Percentiles rank a stretch among this genome's conserved stretches.
Evolutionary conservation across 2,113 vertebrate genomes (phyloP).

Genomic region (Pterocles gutturalis): DNA sequence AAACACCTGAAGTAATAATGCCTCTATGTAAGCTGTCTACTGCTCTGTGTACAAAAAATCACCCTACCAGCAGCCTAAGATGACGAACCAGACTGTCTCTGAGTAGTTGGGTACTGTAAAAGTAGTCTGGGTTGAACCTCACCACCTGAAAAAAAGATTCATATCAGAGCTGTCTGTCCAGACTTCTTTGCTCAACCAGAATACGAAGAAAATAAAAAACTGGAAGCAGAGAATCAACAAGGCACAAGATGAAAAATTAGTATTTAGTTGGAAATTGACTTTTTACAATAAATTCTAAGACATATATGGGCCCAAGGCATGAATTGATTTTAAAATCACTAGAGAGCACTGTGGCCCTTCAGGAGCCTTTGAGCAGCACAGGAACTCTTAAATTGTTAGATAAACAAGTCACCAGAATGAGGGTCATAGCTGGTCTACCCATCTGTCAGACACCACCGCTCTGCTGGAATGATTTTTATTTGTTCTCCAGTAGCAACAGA

Average conservation of each 20-base stretch:
- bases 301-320: background rate
- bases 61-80: background rate
- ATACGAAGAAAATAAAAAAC: background rate
- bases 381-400: background rate
- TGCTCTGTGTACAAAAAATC: background rate
- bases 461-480: background rate
- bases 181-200: background rate
- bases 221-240: background rate
- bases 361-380: background rate
- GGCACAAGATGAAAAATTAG: background rate
- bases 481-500: background rate
- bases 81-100: no score
- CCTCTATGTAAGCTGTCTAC: background rate
- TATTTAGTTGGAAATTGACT: background rate
- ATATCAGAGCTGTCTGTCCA: background rate
- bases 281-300: background rate
- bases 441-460: background rate
- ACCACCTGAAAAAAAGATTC: background rate
- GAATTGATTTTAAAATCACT: background rate
- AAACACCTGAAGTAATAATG: background rate
- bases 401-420: background rate
- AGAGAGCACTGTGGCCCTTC: conserved; percentile 49
- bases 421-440: background rate
- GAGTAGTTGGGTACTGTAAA: background rate
- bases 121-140: background rate